Evolutionary conservation across 1,140 invertebrate species (phyloP), one percentile per base, ranked within the genome.

Genomic region (Yoshiicerus persimilis): DNA sequence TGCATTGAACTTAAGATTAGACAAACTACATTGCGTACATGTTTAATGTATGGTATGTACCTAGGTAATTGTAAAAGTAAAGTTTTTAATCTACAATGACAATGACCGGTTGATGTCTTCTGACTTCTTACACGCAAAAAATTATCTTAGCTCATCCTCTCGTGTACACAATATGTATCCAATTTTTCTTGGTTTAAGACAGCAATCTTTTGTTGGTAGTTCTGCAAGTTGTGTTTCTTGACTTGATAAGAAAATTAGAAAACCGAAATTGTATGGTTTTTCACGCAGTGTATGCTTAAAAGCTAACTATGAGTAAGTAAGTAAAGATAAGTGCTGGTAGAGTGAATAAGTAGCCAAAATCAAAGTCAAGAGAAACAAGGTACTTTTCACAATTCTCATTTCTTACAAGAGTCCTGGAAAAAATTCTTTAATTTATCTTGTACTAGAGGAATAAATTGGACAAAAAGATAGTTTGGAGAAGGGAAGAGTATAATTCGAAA

Each of bases 81-180:
- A 56, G 47, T 56, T 70, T 70, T 70, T n/a, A 70, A 70, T 27
- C 27, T 13, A 41, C 34, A 36, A 83, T 83, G 77, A 83, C 77
- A 83, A 83, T 83, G 77, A 83, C 77, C 77, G 77, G 77, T 83
- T 83, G 77, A 83, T 83, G 77, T 83, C 77, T 83, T 83, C 34
- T 36, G 77, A 30, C 38, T 83, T 30, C 27, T 16, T 70, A 27
- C 64, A 27, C 13, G 64, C 16, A 70, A 30, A 70, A 70, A 70
- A 25, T 3, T 2, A 2, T 23, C 64, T 66, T 66, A 30, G 25
- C 23, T 30, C 64, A 70, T 25, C 64, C 23, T 30, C 23, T 25
- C 9, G 39, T 41, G 39, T 16, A 41, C 39, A n/a, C n/a, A n/a
- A 27, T 6, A 30, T 6, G 8, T 25, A 70, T 1, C 23, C 27